These are phyloP conservation scores for Actinopyga echinites DNA, from an alignment of 53 echinoderm and acorn worm species.

Conservation along the genomic window DNA sequence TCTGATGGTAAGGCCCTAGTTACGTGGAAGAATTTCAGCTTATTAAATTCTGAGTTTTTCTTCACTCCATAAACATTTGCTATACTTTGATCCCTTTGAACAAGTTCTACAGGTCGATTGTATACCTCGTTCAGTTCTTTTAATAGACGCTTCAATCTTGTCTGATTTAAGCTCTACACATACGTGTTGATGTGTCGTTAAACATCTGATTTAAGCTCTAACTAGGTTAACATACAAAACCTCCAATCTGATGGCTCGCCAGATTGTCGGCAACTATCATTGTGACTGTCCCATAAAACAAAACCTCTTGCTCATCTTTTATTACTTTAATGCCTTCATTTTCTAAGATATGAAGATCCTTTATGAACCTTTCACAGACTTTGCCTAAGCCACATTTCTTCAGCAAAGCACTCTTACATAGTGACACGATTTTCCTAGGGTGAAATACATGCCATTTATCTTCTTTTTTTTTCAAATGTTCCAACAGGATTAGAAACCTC, in stretches of 20 bases:
- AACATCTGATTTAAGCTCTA: neutral
- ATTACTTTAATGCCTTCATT: neutral
- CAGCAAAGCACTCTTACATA: neutral
- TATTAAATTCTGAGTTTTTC: slow-evolving; percentile 33
- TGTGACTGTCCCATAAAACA: neutral
- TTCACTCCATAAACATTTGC: slow-evolving; percentile 46
- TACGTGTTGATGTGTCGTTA: neutral
- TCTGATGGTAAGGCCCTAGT: slow-evolving; percentile 27
- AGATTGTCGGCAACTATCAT: slow-evolving; percentile 12
- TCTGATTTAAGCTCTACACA: neutral
- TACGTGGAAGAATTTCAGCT: slow-evolving; percentile 46
- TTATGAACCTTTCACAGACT: neutral
- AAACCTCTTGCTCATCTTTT: neutral
- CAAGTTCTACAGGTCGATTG: slow-evolving; percentile 31
- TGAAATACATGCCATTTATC: slow-evolving; percentile 49
- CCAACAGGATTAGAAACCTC: slow-evolving; percentile 58
- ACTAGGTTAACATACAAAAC: neutral
- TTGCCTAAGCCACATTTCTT: slow-evolving; percentile 1
- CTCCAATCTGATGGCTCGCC: slow-evolving; percentile 5
- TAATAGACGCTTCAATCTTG: neutral
- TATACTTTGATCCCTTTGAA: slow-evolving; percentile 12
- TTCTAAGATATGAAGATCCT: slow-evolving; percentile 3
- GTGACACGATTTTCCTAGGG: slow-evolving; percentile 20
- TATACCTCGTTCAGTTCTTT: no score
- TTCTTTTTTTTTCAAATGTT: slow-evolving; percentile 48